Conservation (phyloP, 1,140 invertebrate species). For the Gonatopus flavifemur region DNA sequence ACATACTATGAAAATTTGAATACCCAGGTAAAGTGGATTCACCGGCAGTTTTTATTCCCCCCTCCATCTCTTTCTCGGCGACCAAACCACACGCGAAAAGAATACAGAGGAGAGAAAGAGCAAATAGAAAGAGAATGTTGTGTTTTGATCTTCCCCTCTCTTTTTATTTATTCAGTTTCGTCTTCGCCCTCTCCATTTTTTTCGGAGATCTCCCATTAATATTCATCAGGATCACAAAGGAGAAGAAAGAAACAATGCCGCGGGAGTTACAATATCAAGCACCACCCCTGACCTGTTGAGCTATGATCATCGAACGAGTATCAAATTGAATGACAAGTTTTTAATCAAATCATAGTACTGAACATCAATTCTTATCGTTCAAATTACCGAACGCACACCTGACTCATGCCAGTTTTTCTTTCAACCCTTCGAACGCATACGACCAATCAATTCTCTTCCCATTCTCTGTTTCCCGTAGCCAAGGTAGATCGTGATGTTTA, state of each 20-base stretch:
- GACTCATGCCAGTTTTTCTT: no score
- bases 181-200: conserved; percentile 10
- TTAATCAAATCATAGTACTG: conserved; percentile 41
- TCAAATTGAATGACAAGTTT: conserved; percentile 48
- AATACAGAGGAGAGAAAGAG: conserved; percentile 39
- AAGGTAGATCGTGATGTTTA: conserved; percentile 21
- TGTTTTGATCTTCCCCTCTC: not conserved
- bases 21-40: conserved; percentile 46
- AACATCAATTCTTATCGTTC: not conserved
- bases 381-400: no score
- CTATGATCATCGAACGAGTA: conserved; percentile 42
- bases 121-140: not conserved
- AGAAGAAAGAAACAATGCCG: conserved; percentile 50
- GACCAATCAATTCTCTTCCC: no score
- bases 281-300: conserved; percentile 47
- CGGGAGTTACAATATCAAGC: not conserved
- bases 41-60: conserved; percentile 21
- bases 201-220: conserved; percentile 46
- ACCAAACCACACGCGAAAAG: conserved; percentile 54
- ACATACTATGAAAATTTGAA: conserved; percentile 51
- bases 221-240: conserved; percentile 52
- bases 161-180: not conserved
- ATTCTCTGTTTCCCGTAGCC: no score
- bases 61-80: conserved; percentile 31
- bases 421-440: no score